Evolutionary conservation across 2,797 vertebrate genomes (phyloP), one percentile per base, ranked within the genome.

Genomic region (Fratercula arctica): DNA sequence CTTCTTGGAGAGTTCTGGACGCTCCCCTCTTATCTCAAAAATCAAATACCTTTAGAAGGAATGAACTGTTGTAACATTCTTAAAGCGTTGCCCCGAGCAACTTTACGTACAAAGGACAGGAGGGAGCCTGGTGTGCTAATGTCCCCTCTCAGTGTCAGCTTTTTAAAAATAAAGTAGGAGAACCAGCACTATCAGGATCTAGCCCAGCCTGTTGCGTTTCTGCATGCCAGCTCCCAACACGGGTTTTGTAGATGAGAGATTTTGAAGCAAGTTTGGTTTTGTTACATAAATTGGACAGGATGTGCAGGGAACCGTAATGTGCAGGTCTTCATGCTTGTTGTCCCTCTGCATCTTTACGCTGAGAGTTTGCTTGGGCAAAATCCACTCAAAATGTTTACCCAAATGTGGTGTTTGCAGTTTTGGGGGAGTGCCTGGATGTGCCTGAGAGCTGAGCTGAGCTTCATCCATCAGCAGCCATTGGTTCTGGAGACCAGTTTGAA

Each of bases 301-400:
- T 1, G 3, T 23, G 26, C 33, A 24, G 31, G 61, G 67, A 83
- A 1, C 39, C 0, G 0, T 13, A 1, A 64, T 0, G 3, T 6
- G 31, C 68, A 59, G 43, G 5, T 20, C 15, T 51, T 11, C 4
- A 1, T 14, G 4, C 17, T 16, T 13, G 3, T 6, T 67, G 54
- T 11, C 33, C 12, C 39, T 64, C 48, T 16, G 33, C 33, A 3
- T 39, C 69, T 53, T 60, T 31, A 35, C 17, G 1, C 14, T 2
- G 25, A 4, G 43, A 72, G 43, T 13, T 64, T 85, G 70, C 29
- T 66, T 13, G 35, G 43, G 85, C 78, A 64, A 63, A 60, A 79
- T 6, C 57, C 56, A 35, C 43, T n/a, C 18, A 11, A 53, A 28
- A 9, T 9, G 7, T 6, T 35, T 10, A 70, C 56, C 13, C n/a